Conservation (phyloP, 2,888 invertebrate genomes). For the Drosophila vallismaia region DNA sequence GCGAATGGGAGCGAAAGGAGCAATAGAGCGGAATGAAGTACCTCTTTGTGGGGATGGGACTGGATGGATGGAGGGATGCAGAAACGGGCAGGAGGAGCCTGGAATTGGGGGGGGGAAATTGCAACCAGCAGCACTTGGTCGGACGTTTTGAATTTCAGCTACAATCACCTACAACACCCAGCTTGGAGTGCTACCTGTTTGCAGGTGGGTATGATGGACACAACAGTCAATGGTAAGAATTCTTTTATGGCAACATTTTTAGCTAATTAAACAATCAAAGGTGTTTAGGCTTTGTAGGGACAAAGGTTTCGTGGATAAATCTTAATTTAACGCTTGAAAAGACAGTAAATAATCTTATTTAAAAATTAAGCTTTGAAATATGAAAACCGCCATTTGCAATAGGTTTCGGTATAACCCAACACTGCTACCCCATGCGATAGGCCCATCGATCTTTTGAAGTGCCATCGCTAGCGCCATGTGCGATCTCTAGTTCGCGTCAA, state of each 20-base stretch:
- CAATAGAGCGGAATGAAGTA: slow-evolving; percentile 16
- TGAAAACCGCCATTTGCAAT: not conserved
- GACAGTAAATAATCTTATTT: no score
- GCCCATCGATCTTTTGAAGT: not conserved
- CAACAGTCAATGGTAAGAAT: no score
- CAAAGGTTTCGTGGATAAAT: no score
- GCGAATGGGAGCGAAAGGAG: slow-evolving; percentile 19
- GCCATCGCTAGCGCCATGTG: not conserved
- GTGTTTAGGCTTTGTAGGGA: no score
- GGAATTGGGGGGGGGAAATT: slow-evolving; percentile 34
- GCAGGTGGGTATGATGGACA: not conserved
- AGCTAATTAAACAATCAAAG: no score
- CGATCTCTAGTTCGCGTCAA: not conserved
- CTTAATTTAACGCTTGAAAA: no score
- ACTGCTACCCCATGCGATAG: not conserved
- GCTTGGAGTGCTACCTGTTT: not conserved
- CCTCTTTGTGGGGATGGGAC: slow-evolving; percentile 3
- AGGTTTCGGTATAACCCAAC: not conserved
- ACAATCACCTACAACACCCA: slow-evolving; percentile 24
- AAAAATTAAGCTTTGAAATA: no score
- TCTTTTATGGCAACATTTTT: no score
- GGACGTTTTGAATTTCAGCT: slow-evolving; percentile 68
- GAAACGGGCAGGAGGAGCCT: not conserved
- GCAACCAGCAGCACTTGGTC: slow-evolving; percentile 51
- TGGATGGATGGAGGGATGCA: not conserved